phyloP scores from a whole-genome alignment of 2,797 vertebrate species.

The Masticophis lateralis region DNA sequence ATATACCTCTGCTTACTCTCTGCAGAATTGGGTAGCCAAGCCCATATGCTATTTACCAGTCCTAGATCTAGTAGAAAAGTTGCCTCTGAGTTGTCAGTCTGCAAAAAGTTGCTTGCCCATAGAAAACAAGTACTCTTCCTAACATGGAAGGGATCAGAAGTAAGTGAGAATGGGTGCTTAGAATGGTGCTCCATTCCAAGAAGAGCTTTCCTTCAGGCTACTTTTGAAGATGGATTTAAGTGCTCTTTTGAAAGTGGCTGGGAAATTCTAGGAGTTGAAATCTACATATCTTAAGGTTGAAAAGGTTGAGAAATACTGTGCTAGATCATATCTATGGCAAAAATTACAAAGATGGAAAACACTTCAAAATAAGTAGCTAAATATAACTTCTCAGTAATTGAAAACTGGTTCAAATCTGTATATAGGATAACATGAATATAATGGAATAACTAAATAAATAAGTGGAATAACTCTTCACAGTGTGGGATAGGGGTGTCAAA shows the following conservation, averaged over 20 bases:
- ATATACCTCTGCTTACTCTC: background rate
- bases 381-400: background rate
- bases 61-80: background rate
- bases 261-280: background rate
- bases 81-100: background rate
- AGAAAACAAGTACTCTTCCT: background rate
- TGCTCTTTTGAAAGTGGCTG: background rate
- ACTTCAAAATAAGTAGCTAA: background rate
- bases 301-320: background rate
- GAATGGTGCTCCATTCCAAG: background rate
- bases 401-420: background rate
- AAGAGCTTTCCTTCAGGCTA: background rate
- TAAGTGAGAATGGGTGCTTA: background rate
- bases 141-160: background rate
- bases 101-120: background rate
- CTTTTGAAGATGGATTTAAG: background rate
- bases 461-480: background rate
- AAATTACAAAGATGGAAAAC: background rate
- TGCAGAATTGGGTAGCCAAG: background rate
- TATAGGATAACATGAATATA: background rate
- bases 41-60: background rate
- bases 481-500: background rate
- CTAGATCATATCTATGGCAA: background rate
- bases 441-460: background rate
- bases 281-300: background rate